These are phyloP conservation scores for Mellivora capensis DNA, from an alignment of 2,113 vertebrate species.

Conservation along the genomic window DNA sequence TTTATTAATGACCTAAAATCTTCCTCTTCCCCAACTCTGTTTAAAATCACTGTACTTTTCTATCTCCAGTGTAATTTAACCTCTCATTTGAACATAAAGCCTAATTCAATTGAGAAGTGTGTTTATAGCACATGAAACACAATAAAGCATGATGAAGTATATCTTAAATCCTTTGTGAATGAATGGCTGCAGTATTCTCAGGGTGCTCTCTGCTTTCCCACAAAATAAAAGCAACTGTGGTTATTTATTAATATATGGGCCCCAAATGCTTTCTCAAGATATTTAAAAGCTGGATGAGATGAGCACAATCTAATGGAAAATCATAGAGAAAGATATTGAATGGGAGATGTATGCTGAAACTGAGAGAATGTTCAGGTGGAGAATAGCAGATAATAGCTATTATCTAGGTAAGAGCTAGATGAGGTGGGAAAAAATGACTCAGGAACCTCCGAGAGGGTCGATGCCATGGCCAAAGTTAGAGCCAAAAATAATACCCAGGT, in stretches of 20 bases:
- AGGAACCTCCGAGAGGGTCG: not conserved
- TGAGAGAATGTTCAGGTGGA: not conserved
- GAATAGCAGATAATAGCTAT: not conserved
- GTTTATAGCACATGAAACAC: slow-evolving; percentile 64
- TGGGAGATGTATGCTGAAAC: not conserved
- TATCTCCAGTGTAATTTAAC: slow-evolving; percentile 47
- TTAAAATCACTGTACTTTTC: slow-evolving; percentile 63
- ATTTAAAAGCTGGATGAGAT: slow-evolving; percentile 34
- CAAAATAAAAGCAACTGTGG: slow-evolving; percentile 45
- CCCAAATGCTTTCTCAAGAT: slow-evolving; percentile 47
- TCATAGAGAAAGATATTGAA: not conserved
- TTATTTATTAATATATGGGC: slow-evolving; percentile 62
- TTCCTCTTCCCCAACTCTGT: slow-evolving; percentile 7
- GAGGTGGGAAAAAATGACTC: not conserved
- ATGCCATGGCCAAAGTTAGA: not conserved
- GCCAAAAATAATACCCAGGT: not conserved
- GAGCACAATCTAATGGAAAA: slow-evolving; percentile 20
- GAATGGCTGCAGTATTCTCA: slow-evolving; percentile 54
- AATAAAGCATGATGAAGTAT: slow-evolving; percentile 68
- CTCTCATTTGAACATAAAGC: slow-evolving; percentile 53
- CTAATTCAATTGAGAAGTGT: slow-evolving; percentile 67
- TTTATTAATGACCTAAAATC: slow-evolving; percentile 42
- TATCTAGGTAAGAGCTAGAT: not conserved
- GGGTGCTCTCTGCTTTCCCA: slow-evolving; percentile 17
- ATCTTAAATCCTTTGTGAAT: slow-evolving; percentile 64